Base-by-base conservation (phyloP, 2,888 invertebrate genomes). In the Seira ritae region DNA sequence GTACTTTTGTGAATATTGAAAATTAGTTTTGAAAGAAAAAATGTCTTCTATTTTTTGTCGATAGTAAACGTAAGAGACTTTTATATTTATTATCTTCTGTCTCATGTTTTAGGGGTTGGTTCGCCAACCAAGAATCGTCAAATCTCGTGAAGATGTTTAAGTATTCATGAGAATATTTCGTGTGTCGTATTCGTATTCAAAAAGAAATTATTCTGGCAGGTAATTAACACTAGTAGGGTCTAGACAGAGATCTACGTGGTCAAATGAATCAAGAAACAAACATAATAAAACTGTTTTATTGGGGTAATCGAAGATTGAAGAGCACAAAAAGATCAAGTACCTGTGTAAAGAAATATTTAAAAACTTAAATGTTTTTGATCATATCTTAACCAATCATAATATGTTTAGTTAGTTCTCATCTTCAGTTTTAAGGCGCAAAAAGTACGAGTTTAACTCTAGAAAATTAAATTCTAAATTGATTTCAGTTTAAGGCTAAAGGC, bases 291-390 rank as follows among this genome's bases (percentile, higher is more conserved):
- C 31, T 31, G 31, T 31, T 31, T 31, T 31, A 31, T 31, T 31
- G 31, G 31, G 31, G 31, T 31, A n/a, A n/a, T n/a, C n/a, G n/a
- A n/a, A n/a, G n/a, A 31, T 73, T 50, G 22, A 71, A 37, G 71
- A 82, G 76, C 76, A 77, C 76, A 82, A 82, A 31, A 67, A 70
- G 76, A 81, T 76, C 66, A 82, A 75, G 82, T 82, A 82, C 82
- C 82, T 82, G 82, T 82, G 20, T 80, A 72, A 66, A 60, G 31
- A 42, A 31, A 24, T 24, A 31, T n/a, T n/a, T n/a, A 55, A 55
- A 55, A 55, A 3, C 12, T 15, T 15, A 55, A 55, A 55, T 55
- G 55, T 55, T 55, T 55, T 55, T 55, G 55, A 55, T 55, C 55
- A 55, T 55, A 55, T 55, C 55, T 55, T 55, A 55, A 55, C 55